Base-by-base conservation (phyloP, 2,113 vertebrate species). In the Gila orcuttii region DNA sequence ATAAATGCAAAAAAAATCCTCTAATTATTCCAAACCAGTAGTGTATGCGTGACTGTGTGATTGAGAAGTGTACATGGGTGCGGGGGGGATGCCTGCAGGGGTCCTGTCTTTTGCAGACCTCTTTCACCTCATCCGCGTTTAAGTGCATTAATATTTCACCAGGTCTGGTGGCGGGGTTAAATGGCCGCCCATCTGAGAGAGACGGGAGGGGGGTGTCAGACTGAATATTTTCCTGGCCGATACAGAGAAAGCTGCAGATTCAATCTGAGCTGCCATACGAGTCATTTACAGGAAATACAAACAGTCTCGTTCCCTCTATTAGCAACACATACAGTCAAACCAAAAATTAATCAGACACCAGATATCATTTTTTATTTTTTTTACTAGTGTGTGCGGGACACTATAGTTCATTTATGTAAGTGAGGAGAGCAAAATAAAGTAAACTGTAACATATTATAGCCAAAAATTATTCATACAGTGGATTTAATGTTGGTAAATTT, bases 101-200 rank as follows among this genome's bases (percentile, higher is more conserved):
- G 92, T 90, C 88, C 60, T 88, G 92, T 94, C 93, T 90, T 88
- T 90, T 90, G 25, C 85, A 93, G 92, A 94, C 93, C 93, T 94
- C 92, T 94, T 93, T 93, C 93, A 93, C 93, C 93, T 93, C 94
- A 93, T 94, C 93, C 93, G 92, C 90, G 93, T 95, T 94, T 95
- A 93, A 93, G 92, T 87, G 89, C 94, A 95, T 95, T 94, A 95
- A 95, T 95, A 95, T 94, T 95, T 93, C 94, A 95, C 91, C 73
- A 93, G 92, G 87, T 88, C 28, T 82, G 86, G 93, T 93, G 92
- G 91, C 91, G 89, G 93, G 94, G 94, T 94, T 95, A 95, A 95
- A 95, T 93, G 92, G 94, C 93, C 92, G 92, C 89, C 39, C 84
- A 80, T 66, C 92, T 92, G 88, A 84, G 75, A 75, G 84, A 87